Percentiles rank a stretch among this genome's conserved stretches.
Evolutionary conservation across 2,113 vertebrate species (phyloP).

Genomic region (Psittacus erithacus): DNA sequence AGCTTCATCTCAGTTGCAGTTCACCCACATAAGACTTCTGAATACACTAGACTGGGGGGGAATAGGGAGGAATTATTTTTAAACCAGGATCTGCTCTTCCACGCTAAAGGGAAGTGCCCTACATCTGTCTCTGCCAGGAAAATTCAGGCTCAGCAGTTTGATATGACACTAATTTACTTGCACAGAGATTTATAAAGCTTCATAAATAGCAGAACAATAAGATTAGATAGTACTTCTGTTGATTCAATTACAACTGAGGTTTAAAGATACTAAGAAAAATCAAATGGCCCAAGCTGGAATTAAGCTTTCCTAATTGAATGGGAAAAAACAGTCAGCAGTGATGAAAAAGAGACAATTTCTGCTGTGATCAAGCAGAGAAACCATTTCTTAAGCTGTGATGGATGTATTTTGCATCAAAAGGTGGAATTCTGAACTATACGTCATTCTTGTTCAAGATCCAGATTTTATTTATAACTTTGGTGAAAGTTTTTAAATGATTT

Average conservation of each 20-base stretch:
- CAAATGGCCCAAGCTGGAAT: constrained; percentile 9
- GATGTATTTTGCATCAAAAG: not conserved
- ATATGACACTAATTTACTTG: constrained; percentile 67
- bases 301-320: constrained; percentile 34
- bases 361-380: not conserved
- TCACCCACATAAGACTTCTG: constrained; percentile 12
- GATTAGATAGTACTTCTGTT: constrained; percentile 65
- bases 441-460: not conserved
- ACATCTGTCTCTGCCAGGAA: constrained; percentile 59
- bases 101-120: constrained; percentile 1
- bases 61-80: not conserved
- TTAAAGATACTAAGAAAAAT: constrained; percentile 47
- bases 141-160: constrained; percentile 63
- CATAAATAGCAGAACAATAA: constrained; percentile 54
- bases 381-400: not conserved
- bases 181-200: constrained; percentile 66
- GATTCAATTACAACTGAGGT: constrained; percentile 52
- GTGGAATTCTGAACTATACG: not conserved
- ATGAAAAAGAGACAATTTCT: not conserved
- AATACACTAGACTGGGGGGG: not conserved
- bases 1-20: not conserved
- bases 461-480: not conserved
- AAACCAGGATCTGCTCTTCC: constrained; percentile 21
- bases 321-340: not conserved
- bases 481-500: not conserved